Conservation (phyloP, 2,888 invertebrate genomes). For the Morpho achilles region DNA sequence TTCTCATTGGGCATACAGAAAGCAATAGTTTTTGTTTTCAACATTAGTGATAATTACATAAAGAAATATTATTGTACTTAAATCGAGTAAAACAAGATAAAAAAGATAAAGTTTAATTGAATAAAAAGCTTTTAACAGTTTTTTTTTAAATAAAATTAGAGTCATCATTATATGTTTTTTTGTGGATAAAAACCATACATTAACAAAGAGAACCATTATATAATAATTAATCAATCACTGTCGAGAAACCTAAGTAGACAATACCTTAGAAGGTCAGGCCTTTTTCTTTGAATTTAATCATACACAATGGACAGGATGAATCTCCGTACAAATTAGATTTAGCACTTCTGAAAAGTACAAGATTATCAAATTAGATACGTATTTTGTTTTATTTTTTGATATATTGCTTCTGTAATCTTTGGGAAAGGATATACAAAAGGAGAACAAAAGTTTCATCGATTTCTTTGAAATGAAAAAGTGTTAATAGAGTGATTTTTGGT, state of each 20-base stretch:
- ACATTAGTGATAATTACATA: too few species aligned
- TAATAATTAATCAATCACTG: constrained; percentile 14
- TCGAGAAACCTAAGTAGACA: constrained; percentile 9
- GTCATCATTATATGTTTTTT: background rate
- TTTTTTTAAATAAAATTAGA: background rate
- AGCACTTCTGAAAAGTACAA: background rate
- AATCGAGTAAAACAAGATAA: too few species aligned
- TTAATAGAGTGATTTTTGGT: too few species aligned
- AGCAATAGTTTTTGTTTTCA: too few species aligned
- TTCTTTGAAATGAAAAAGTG: too few species aligned
- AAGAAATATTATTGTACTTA: too few species aligned
- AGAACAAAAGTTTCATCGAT: too few species aligned
- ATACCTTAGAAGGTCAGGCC: background rate
- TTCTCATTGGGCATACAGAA: too few species aligned
- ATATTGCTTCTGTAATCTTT: background rate
- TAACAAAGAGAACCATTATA: background rate
- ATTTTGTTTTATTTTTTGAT: background rate
- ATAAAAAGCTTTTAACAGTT: too few species aligned
- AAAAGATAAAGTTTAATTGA: too few species aligned
- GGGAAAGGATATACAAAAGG: too few species aligned
- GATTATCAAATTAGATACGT: constrained; percentile 1
- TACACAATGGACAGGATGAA: constrained; percentile 3
- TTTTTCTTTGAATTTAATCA: constrained; percentile 11
- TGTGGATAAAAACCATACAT: background rate
- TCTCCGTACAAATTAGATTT: constrained; percentile 6